phyloP scores from a whole-genome alignment of 2,888 invertebrate species.

The Cryptocephalus primarius region DNA sequence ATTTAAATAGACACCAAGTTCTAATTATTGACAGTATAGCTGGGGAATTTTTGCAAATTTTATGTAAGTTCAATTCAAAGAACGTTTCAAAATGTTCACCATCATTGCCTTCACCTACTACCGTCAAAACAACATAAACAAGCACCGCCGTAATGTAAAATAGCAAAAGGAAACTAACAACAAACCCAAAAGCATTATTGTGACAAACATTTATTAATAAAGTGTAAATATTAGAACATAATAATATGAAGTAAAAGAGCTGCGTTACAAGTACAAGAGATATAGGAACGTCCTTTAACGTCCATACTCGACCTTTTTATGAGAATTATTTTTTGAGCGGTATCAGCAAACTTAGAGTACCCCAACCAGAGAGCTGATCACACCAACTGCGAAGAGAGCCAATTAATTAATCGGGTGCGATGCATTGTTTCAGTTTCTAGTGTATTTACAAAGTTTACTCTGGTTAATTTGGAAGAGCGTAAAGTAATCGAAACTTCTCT shows the following conservation, averaged over 20 bases:
- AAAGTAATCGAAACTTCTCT: too few species aligned
- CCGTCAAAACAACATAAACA: constrained; percentile 10
- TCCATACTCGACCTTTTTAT: constrained; percentile 13
- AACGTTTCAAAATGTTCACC: too few species aligned
- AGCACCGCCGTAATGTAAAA: constrained; percentile 14
- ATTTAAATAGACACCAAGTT: too few species aligned
- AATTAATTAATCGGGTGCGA: too few species aligned
- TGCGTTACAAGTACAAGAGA: constrained; percentile 23
- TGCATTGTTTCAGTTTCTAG: too few species aligned
- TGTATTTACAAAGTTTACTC: too few species aligned
- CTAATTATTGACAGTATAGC: too few species aligned
- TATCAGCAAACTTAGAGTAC: not conserved
- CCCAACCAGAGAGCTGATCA: not conserved
- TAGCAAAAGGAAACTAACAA: constrained; percentile 35
- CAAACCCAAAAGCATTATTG: constrained; percentile 40
- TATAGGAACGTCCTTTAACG: constrained; percentile 23
- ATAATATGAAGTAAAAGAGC: constrained; percentile 26
- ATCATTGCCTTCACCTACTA: too few species aligned
- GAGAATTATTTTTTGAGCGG: not conserved
- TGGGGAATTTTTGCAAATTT: too few species aligned
- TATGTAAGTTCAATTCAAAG: too few species aligned
- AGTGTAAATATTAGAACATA: constrained; percentile 37
- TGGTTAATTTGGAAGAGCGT: too few species aligned
- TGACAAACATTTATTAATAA: constrained; percentile 40
- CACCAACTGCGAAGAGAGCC: not conserved